phyloP scores from a whole-genome alignment of 2,888 invertebrate genomes.

The Dryococelus australis region DNA sequence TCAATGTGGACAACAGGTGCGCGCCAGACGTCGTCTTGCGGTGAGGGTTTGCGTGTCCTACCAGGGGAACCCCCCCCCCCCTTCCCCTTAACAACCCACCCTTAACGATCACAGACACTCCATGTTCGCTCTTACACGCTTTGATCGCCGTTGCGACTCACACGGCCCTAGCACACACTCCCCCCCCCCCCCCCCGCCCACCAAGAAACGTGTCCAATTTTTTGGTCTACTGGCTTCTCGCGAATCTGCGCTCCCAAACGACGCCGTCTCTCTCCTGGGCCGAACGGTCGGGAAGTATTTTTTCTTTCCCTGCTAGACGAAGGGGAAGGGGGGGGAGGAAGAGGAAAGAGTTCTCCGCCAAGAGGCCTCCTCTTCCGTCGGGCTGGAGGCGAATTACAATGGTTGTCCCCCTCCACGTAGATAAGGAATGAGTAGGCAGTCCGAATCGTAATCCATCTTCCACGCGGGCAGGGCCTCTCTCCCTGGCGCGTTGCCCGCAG shows the following conservation, averaged over 20 bases:
- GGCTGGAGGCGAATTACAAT: background rate
- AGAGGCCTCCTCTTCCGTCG: background rate
- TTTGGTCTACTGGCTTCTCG: background rate
- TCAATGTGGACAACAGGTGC: background rate
- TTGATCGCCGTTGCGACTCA: background rate
- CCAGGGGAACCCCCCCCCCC: background rate
- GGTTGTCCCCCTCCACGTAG: background rate
- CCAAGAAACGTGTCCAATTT: background rate
- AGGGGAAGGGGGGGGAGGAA: no score
- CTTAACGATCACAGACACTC: no score
- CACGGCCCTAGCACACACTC: background rate
- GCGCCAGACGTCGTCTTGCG: constrained; percentile 16
- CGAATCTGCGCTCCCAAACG: background rate
- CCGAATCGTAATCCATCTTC: background rate
- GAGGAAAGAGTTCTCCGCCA: background rate
- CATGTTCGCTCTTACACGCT: background rate
- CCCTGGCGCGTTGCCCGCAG: constrained; percentile 2
- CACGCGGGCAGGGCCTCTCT: background rate
- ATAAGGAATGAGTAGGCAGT: background rate
- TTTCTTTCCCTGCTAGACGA: no score
- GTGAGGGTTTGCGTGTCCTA: background rate
- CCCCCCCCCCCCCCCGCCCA: background rate
- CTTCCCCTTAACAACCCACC: background rate
- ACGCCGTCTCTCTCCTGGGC: background rate
- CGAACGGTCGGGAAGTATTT: background rate